A percentile compares a stretch with the other conserved stretches of the same genome.
phyloP scores from a whole-genome alignment of 2,888 invertebrate genomes.

The Nowickia ferox region DNA sequence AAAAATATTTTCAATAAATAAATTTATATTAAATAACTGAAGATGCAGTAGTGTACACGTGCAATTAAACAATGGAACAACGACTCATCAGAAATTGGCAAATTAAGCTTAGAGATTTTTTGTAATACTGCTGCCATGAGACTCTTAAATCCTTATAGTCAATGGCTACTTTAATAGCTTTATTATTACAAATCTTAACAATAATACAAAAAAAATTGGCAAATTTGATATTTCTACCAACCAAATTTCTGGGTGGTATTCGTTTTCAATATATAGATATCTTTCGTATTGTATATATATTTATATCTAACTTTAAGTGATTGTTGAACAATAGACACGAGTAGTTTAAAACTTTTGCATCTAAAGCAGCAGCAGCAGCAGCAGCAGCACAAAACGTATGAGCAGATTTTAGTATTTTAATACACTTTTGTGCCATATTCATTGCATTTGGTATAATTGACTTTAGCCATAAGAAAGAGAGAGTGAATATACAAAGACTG shows the following conservation, averaged over 20 bases:
- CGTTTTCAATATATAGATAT: conserved; percentile 44
- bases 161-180: conserved; percentile 15
- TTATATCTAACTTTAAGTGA: conserved; percentile 30
- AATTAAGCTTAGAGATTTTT: neutral
- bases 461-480: neutral
- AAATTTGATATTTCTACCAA: neutral
- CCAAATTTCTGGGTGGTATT: conserved; percentile 54
- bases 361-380: conserved; percentile 16
- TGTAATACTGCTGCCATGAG: neutral
- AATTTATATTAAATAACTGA: neutral
- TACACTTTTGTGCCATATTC: neutral
- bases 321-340: conserved; percentile 50
- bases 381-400: neutral
- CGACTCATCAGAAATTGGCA: neutral
- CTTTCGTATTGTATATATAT: neutral
- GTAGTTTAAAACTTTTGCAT: neutral
- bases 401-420: neutral
- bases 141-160: conserved; percentile 10
- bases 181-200: conserved; percentile 18
- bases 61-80: neutral
- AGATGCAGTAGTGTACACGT: conserved; percentile 8
- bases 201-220: neutral
- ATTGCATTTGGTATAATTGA: neutral
- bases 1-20: conserved; percentile 19
- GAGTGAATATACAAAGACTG: conserved; percentile 29